A percentile compares a stretch with the other conserved stretches of the same genome.
Conservation (phyloP, 2,113 vertebrate species). For the Dendropsophus ebraccatus region DNA sequence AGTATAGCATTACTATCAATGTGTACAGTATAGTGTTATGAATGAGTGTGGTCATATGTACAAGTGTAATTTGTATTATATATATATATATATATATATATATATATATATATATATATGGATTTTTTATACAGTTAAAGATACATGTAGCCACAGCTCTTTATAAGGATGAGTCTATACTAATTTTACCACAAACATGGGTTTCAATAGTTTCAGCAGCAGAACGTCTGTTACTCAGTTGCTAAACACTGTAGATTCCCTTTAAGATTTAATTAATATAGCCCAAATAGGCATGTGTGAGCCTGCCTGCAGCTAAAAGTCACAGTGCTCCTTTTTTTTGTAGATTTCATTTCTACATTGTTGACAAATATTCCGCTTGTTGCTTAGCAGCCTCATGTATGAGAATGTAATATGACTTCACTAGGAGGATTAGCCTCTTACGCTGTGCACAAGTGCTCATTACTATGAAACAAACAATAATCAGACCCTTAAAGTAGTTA, state of each 20-base stretch:
- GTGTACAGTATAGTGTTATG: no score
- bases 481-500: slow-evolving; percentile 3
- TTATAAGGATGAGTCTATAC: background rate
- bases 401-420: slow-evolving; percentile 12
- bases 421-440: slow-evolving; percentile 8
- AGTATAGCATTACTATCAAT: no score
- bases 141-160: no score
- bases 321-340: background rate
- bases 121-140: no score
- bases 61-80: no score
- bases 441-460: background rate
- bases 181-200: background rate
- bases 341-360: slow-evolving; percentile 29
- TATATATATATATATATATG: no score
- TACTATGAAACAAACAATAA: slow-evolving; percentile 34
- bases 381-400: slow-evolving; percentile 37
- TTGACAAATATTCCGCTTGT: slow-evolving; percentile 40
- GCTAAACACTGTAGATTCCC: background rate
- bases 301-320: slow-evolving; percentile 21
- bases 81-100: no score
- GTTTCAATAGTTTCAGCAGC: background rate
- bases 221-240: background rate
- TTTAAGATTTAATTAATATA: slow-evolving; percentile 34
- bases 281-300: slow-evolving; percentile 29
- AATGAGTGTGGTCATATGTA: no score